phyloP scores from a whole-genome alignment of 2,113 vertebrate genomes.

The Mus pahari region DNA sequence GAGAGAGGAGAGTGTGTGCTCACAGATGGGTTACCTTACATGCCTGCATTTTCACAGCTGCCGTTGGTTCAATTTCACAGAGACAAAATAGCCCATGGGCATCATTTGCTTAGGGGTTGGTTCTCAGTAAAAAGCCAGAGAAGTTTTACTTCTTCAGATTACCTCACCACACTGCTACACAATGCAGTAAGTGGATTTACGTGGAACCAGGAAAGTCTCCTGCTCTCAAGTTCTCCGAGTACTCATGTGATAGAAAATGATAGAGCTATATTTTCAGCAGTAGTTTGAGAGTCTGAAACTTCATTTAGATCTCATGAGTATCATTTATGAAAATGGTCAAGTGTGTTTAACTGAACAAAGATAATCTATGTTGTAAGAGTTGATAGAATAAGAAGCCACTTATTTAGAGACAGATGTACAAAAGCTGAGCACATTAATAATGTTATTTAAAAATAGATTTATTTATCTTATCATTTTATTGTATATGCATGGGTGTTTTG shows the following conservation, averaged over 20 bases:
- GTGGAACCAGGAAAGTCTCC: background rate
- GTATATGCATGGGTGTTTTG: background rate
- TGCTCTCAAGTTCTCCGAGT: background rate
- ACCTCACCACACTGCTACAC: slow-evolving; percentile 29
- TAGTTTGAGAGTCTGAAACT: slow-evolving; percentile 45
- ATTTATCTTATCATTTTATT: background rate
- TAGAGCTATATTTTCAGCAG: background rate
- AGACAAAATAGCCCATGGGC: slow-evolving; percentile 9
- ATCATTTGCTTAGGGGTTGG: slow-evolving; percentile 59
- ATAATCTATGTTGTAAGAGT: background rate
- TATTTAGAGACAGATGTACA: slow-evolving; percentile 46
- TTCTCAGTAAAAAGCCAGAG: slow-evolving; percentile 62
- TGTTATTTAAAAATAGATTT: background rate
- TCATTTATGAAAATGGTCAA: background rate
- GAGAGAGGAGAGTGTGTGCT: slow-evolving; percentile 39
- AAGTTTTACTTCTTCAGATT: slow-evolving; percentile 40
- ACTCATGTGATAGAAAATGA: background rate
- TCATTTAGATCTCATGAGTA: slow-evolving; percentile 50
- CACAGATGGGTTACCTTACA: slow-evolving; percentile 47
- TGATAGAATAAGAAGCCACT: slow-evolving; percentile 4
- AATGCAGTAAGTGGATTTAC: slow-evolving; percentile 45
- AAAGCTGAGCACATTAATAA: background rate
- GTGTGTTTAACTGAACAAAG: slow-evolving; percentile 36
- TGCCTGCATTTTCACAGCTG: slow-evolving; percentile 64
- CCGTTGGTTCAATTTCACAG: slow-evolving; percentile 62